A percentile compares a stretch with the other conserved stretches of the same genome.
Conservation (phyloP, 2,888 invertebrate genomes). For the Melieria crassipennis region DNA sequence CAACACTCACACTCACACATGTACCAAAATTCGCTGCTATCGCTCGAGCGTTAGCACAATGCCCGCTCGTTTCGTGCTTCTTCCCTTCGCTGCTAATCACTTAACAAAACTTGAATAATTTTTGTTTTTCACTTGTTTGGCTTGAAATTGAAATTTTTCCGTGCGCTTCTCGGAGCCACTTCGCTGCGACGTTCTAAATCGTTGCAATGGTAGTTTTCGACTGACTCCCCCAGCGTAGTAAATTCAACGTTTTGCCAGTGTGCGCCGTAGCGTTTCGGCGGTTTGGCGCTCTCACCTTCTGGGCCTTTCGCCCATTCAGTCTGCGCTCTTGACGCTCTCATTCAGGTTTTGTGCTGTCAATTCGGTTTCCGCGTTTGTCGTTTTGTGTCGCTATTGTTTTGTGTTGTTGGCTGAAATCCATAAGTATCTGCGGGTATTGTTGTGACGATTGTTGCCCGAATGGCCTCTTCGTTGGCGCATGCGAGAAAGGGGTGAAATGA, state of each 20-base stretch:
- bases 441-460: neutral
- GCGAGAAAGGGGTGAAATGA: neutral
- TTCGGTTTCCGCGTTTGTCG: neutral
- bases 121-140: neutral
- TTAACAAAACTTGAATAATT: neutral
- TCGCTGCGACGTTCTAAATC: constrained; percentile 22
- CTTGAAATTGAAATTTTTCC: neutral
- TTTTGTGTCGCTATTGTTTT: neutral
- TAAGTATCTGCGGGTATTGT: neutral
- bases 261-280: neutral
- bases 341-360: neutral
- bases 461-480: neutral
- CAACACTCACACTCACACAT: no score
- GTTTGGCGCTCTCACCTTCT: neutral
- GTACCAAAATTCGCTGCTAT: no score
- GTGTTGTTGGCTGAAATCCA: neutral
- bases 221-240: constrained; percentile 12
- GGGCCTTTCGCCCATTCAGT: neutral
- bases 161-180: no score
- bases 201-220: constrained; percentile 30
- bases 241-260: constrained; percentile 9
- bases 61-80: no score
- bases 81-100: neutral
- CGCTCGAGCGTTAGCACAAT: no score
- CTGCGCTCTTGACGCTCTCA: neutral